A percentile compares a stretch with the other conserved stretches of the same genome.
Conservation (phyloP, 2,113 vertebrate genomes). For the Peromyscus californicus region DNA sequence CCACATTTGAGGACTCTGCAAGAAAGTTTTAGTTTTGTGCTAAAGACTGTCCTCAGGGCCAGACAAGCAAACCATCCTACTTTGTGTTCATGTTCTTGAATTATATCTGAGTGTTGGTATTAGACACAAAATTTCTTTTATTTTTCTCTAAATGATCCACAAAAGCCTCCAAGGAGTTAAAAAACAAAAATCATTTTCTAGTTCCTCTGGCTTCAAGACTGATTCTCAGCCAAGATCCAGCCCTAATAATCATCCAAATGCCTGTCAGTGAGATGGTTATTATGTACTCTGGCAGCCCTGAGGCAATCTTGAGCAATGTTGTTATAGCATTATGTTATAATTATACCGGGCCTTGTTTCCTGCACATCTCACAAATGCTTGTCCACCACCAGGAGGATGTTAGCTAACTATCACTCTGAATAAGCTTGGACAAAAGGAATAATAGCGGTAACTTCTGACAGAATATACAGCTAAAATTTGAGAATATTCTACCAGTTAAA, state of each 20-base stretch:
- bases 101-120: constrained; percentile 53
- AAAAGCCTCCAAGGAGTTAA: constrained; percentile 72
- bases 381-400: constrained; percentile 60
- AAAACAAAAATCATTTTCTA: constrained; percentile 81
- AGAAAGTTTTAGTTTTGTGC: background rate
- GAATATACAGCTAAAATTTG: constrained; percentile 41
- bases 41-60: background rate
- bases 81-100: constrained; percentile 58
- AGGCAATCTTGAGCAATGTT: constrained; percentile 78
- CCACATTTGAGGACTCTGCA: background rate
- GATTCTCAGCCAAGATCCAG: constrained; percentile 67
- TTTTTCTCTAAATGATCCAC: constrained; percentile 69
- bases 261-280: constrained; percentile 66
- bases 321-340: constrained; percentile 79
- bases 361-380: constrained; percentile 78
- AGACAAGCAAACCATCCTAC: constrained; percentile 17
- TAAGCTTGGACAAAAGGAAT: constrained; percentile 73
- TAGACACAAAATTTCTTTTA: constrained; percentile 63
- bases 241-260: constrained; percentile 69
- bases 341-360: constrained; percentile 76
- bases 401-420: constrained; percentile 75
- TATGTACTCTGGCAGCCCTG: constrained; percentile 75
- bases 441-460: constrained; percentile 75
- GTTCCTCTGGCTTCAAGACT: constrained; percentile 77
- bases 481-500: constrained; percentile 46